Conservation (phyloP, 2,797 vertebrate genomes). For the Periparus ater region DNA sequence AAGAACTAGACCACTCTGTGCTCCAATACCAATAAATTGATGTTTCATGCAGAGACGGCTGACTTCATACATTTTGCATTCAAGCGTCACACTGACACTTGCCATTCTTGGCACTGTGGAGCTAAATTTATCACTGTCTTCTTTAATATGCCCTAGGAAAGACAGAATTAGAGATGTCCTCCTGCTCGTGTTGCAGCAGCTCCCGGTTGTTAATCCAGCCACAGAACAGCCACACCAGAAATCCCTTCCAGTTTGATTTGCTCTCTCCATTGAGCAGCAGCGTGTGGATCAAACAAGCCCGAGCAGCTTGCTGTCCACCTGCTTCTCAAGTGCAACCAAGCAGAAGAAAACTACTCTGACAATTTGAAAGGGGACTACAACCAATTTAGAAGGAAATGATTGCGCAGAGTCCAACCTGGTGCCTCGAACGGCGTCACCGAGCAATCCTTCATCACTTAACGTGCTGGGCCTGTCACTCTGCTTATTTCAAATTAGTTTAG, state of each 20-base stretch:
- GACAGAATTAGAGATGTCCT: background rate
- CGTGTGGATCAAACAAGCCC: conserved; percentile 38
- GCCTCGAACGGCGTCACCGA: background rate
- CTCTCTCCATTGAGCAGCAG: conserved; percentile 29
- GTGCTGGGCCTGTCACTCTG: conserved; percentile 52
- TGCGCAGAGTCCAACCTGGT: background rate
- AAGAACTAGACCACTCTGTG: background rate
- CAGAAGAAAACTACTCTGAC: conserved; percentile 70
- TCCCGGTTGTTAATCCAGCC: background rate
- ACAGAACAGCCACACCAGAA: background rate
- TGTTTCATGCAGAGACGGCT: background rate
- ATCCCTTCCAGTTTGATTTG: conserved; percentile 61
- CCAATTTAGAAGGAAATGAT: conserved; percentile 67
- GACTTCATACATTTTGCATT: background rate
- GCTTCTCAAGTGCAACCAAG: conserved; percentile 62
- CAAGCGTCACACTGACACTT: background rate
- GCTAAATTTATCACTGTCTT: conserved; percentile 36
- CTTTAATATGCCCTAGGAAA: background rate
- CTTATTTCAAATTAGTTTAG: conserved; percentile 40
- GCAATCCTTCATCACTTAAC: conserved; percentile 47
- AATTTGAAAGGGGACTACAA: conserved; percentile 69
- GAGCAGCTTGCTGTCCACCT: conserved; percentile 57
- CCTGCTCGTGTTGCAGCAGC: background rate
- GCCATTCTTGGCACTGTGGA: background rate
- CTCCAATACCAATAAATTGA: background rate